These are phyloP conservation scores for Cuculus canorus DNA, from an alignment of 2,797 vertebrate genomes.

Conservation along the genomic window DNA sequence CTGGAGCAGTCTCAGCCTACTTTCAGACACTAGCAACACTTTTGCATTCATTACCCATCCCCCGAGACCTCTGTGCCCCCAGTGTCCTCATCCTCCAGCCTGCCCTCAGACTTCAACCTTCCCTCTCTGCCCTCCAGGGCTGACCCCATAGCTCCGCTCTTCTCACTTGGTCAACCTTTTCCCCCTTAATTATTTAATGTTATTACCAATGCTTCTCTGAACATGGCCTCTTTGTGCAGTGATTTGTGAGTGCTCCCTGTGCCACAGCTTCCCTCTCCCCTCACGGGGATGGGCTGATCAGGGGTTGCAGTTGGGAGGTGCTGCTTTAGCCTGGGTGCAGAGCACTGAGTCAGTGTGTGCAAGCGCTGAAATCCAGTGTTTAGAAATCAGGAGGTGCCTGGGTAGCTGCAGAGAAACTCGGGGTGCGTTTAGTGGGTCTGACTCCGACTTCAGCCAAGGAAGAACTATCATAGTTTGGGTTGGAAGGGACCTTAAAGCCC, in stretches of 20 bases:
- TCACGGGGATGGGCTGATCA: rapidly evolving
- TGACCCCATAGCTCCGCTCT: neutral
- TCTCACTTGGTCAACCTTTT: neutral
- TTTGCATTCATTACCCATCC: neutral
- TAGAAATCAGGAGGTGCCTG: neutral
- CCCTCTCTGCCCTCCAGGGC: rapidly evolving
- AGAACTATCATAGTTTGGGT: no score
- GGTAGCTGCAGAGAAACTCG: neutral
- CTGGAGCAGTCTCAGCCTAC: neutral
- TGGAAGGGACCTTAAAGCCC: no score
- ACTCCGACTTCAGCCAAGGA: no score
- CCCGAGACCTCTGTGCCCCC: neutral
- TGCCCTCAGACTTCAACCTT: neutral
- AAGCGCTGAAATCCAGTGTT: rapidly evolving
- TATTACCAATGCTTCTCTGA: neutral
- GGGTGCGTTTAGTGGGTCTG: neutral
- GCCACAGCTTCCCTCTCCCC: neutral
- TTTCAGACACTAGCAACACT: neutral
- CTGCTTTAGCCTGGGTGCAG: neutral
- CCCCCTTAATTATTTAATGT: neutral
- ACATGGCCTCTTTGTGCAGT: neutral
- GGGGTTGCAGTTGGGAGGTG: neutral
- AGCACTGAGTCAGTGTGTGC: neutral
- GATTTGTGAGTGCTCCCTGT: neutral
- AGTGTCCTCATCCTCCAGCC: neutral